A percentile compares a stretch with the other conserved stretches of the same genome.
Conservation (phyloP, 2,797 vertebrate genomes). For the Vespertilio murinus region DNA sequence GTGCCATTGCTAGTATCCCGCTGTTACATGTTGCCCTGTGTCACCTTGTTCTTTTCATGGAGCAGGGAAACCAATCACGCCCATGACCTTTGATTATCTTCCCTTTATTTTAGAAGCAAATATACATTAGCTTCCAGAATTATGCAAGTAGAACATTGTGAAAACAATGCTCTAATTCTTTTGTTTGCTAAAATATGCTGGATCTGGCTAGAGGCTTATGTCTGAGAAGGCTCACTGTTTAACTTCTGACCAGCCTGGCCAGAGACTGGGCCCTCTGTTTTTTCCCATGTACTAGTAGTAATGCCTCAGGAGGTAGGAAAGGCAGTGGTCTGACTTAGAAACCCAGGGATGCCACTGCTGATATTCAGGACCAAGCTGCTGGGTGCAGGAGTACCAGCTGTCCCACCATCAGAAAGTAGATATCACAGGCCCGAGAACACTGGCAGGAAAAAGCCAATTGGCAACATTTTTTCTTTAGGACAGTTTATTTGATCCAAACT, state of each 20-base stretch:
- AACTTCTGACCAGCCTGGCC: not conserved
- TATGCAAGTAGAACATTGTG: conserved; percentile 25
- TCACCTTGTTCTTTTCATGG: conserved; percentile 42
- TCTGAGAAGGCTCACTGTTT: not conserved
- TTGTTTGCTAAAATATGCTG: conserved; percentile 32
- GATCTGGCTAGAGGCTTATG: not conserved
- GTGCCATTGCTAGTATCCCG: not conserved
- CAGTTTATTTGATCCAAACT: not conserved
- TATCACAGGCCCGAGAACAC: not conserved
- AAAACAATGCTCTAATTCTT: conserved; percentile 15
- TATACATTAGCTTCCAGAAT: conserved; percentile 9
- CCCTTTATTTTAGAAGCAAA: conserved; percentile 62
- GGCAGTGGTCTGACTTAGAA: not conserved
- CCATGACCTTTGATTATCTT: conserved; percentile 18
- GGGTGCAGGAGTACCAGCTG: not conserved
- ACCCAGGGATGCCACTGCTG: not conserved
- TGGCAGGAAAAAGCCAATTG: not conserved
- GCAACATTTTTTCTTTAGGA: not conserved
- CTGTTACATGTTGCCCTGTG: not conserved
- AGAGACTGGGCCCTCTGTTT: not conserved
- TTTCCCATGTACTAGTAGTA: not conserved
- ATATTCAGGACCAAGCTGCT: not conserved
- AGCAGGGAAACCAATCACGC: conserved; percentile 29
- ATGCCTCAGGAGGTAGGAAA: not conserved
- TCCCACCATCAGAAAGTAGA: not conserved